These are phyloP conservation scores for Manis javanica DNA, from an alignment of 2,797 vertebrate species.

Conservation along the genomic window DNA sequence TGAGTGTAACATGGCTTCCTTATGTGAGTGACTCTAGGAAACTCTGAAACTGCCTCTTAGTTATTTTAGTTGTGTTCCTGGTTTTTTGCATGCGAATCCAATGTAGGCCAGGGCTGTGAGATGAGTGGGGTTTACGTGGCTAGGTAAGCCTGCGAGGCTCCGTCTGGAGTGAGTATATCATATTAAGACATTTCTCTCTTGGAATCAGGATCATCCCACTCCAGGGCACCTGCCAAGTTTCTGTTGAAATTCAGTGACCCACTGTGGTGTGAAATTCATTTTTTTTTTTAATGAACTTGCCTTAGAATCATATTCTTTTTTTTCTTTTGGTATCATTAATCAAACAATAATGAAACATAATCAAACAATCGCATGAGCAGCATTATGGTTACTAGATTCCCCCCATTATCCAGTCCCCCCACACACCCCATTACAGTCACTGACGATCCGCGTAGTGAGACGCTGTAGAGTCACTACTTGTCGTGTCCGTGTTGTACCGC, in stretches of 20 bases:
- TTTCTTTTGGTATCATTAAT: too few species aligned
- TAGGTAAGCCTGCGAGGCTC: neutral
- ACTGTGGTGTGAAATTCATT: neutral
- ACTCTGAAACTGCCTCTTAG: slow-evolving; percentile 8
- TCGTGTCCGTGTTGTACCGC: too few species aligned
- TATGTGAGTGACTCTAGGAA: neutral
- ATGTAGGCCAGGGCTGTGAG: neutral
- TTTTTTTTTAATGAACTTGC: neutral
- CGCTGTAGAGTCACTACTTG: too few species aligned
- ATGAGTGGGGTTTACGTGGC: neutral
- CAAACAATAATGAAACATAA: too few species aligned
- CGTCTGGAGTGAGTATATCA: neutral
- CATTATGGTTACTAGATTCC: too few species aligned
- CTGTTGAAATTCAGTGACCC: neutral
- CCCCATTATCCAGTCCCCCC: too few species aligned
- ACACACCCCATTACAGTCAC: too few species aligned
- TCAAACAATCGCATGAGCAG: too few species aligned
- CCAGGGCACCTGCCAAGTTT: neutral
- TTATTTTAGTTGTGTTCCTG: slow-evolving; percentile 3
- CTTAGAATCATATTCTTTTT: too few species aligned
- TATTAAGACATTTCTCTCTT: neutral
- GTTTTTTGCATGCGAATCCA: neutral
- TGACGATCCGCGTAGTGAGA: too few species aligned
- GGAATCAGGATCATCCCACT: neutral
- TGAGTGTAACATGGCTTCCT: neutral